Evolutionary conservation across 2,888 invertebrate species (phyloP).

Genomic region (Andrena bucephala): DNA sequence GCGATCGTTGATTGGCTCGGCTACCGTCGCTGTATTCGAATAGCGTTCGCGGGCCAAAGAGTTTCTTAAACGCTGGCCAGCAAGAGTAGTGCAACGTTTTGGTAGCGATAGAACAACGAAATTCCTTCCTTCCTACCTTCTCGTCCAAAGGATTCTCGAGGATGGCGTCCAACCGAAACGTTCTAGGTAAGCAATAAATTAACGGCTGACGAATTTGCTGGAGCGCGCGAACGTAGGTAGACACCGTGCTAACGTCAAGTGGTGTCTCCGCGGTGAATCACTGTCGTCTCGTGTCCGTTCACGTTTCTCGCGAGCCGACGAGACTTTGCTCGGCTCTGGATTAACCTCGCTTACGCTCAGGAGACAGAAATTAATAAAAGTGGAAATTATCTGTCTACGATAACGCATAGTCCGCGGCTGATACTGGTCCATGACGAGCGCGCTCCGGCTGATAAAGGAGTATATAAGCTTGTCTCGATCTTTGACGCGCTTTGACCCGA

Average conservation of each 20-base stretch:
- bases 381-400: neutral
- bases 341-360: neutral
- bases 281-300: neutral
- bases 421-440: neutral
- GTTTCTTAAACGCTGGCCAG: too few species aligned
- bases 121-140: too few species aligned
- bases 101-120: too few species aligned
- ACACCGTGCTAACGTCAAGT: too few species aligned
- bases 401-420: neutral
- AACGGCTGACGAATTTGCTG: too few species aligned
- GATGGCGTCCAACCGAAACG: constrained; percentile 54
- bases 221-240: too few species aligned
- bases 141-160: neutral
- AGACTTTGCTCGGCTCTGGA: neutral
- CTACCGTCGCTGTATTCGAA: neutral
- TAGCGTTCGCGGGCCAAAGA: neutral
- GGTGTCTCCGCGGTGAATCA: too few species aligned
- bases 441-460: neutral
- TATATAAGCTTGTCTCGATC: too few species aligned
- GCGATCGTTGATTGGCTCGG: neutral
- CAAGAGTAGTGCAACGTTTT: too few species aligned
- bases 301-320: neutral
- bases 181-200: constrained; percentile 54
- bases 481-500: neutral
- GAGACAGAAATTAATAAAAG: neutral